Evolutionary conservation across 2,888 invertebrate genomes (phyloP).

Genomic region (Gasteruption jaculator): DNA sequence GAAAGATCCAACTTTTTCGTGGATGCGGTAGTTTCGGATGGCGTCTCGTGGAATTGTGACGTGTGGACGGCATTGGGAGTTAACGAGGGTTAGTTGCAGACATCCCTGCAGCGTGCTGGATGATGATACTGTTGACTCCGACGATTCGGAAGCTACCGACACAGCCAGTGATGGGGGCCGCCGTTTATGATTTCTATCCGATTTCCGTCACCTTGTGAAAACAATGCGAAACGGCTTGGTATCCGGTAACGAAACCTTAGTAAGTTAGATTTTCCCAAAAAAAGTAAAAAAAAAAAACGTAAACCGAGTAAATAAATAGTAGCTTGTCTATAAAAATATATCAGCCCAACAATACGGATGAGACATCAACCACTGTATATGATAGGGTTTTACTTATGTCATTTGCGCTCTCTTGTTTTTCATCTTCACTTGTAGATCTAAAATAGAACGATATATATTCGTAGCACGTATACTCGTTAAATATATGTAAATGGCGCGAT

Average conservation of each 20-base stretch:
- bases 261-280: too few relatives aligned
- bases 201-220: slow-evolving; percentile 27
- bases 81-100: slow-evolving; percentile 8
- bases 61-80: slow-evolving; percentile 18
- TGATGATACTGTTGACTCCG: slow-evolving; percentile 12
- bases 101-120: slow-evolving; percentile 18
- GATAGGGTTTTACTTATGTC: too few relatives aligned
- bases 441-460: background rate
- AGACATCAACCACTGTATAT: too few relatives aligned
- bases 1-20: slow-evolving; percentile 16
- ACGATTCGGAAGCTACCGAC: slow-evolving; percentile 22
- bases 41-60: slow-evolving; percentile 18
- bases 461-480: background rate
- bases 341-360: too few relatives aligned
- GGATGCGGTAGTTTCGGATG: slow-evolving; percentile 16
- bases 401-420: slow-evolving; percentile 25
- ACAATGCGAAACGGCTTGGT: slow-evolving; percentile 18
- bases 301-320: too few relatives aligned
- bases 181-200: slow-evolving; percentile 24
- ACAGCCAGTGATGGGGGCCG: slow-evolving; percentile 4
- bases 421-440: slow-evolving; percentile 15
- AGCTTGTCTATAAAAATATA: too few relatives aligned
- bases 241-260: slow-evolving; percentile 14
- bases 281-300: too few relatives aligned
- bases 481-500: slow-evolving; percentile 1